Percentiles rank a stretch among this genome's conserved stretches.
Evolutionary conservation across 1,140 invertebrate species (phyloP).

Genomic region (Helicoverpa zea): DNA sequence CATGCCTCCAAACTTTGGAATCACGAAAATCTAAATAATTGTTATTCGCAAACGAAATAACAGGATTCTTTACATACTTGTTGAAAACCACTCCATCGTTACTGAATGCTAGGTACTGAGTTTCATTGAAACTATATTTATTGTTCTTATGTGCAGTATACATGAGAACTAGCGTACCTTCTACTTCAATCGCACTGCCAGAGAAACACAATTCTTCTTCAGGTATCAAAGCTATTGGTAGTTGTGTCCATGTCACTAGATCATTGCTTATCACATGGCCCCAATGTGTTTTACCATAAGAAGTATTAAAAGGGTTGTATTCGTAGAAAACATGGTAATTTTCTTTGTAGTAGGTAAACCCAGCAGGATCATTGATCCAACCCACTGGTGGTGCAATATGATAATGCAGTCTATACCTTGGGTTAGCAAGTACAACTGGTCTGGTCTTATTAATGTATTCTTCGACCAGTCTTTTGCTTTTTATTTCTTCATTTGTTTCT

Average conservation of each 20-base stretch:
- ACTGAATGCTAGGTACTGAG: conserved; percentile 78
- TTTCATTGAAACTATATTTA: conserved; percentile 66
- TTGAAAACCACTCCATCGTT: conserved; percentile 75
- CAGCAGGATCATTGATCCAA: conserved; percentile 85
- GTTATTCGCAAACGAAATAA: conserved; percentile 69
- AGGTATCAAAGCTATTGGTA: conserved; percentile 78
- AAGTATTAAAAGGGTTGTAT: conserved; percentile 75
- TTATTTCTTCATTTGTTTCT: conserved; percentile 27
- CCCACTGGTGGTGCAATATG: conserved; percentile 74
- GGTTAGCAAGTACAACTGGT: conserved; percentile 57
- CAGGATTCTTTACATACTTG: conserved; percentile 78
- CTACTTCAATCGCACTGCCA: conserved; percentile 75
- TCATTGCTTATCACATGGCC: conserved; percentile 75
- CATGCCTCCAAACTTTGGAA: conserved; percentile 81
- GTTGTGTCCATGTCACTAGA: conserved; percentile 76
- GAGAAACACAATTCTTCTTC: conserved; percentile 80
- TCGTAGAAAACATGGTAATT: conserved; percentile 82
- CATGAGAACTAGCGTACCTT: conserved; percentile 71
- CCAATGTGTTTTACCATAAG: conserved; percentile 80
- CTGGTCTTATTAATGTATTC: conserved; percentile 68
- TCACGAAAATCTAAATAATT: conserved; percentile 77
- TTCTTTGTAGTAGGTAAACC: conserved; percentile 77
- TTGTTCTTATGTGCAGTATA: conserved; percentile 73
- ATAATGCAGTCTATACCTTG: conserved; percentile 68
- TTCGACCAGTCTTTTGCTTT: conserved; percentile 62